A percentile compares a stretch with the other conserved stretches of the same genome.
phyloP scores from a whole-genome alignment of 2,113 vertebrate genomes.

The Calidris pygmaea region DNA sequence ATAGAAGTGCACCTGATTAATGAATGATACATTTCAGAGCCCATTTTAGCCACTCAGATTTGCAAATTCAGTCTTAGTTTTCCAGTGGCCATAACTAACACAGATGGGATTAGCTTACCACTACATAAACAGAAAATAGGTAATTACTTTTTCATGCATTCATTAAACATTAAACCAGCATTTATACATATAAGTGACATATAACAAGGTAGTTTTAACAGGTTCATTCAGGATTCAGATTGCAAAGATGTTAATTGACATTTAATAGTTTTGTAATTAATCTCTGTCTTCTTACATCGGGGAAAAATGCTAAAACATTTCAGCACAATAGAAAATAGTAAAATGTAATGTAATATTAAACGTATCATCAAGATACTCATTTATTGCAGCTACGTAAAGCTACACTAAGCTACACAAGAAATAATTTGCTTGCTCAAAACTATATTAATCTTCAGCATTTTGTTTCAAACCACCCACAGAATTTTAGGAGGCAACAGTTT shows the following conservation, averaged over 20 bases:
- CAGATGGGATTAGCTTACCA: slow-evolving; percentile 22
- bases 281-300: slow-evolving; percentile 51
- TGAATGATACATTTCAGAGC: not conserved
- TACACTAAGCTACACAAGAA: slow-evolving; percentile 9
- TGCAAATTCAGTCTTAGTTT: not conserved
- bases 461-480: slow-evolving; percentile 1
- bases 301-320: slow-evolving; percentile 46
- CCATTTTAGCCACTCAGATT: not conserved
- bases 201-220: slow-evolving; percentile 56
- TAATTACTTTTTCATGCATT: slow-evolving; percentile 68
- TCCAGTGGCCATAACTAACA: not conserved
- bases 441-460: slow-evolving; percentile 2
- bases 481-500: not conserved
- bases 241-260: slow-evolving; percentile 68
- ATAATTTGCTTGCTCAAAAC: slow-evolving; percentile 3
- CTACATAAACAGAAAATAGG: slow-evolving; percentile 57
- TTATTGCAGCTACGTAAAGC: not conserved
- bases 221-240: slow-evolving; percentile 71
- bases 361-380: not conserved
- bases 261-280: slow-evolving; percentile 74
- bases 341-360: slow-evolving; percentile 56
- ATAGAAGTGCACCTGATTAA: not conserved
- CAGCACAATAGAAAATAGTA: slow-evolving; percentile 15
- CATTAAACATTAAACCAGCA: slow-evolving; percentile 68
- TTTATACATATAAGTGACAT: slow-evolving; percentile 61